Evolutionary conservation across 37 sponge, comb jelly and placozoan species (phyloP).

Genomic region (Chondrosia reniformis): DNA sequence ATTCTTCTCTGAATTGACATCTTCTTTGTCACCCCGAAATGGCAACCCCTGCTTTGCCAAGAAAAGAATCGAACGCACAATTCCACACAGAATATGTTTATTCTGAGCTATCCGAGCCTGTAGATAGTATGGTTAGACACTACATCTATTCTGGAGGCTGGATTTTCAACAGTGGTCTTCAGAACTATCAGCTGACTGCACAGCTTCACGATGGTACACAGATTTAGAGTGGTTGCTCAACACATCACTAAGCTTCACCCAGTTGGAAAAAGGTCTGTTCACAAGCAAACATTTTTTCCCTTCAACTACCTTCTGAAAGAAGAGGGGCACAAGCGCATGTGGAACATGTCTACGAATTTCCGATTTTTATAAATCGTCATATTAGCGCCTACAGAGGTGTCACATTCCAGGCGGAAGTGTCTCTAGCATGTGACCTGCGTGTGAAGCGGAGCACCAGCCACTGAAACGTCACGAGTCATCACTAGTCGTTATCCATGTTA

Average conservation of each 20-base stretch:
- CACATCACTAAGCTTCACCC: slow-evolving; percentile 48
- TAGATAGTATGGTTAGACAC: slow-evolving; percentile 19
- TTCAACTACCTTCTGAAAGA: background rate
- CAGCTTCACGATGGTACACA: slow-evolving; percentile 37
- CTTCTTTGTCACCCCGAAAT: slow-evolving; percentile 41
- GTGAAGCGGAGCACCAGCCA: too few species aligned
- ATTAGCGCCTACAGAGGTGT: too few species aligned
- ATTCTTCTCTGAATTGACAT: slow-evolving; percentile 12
- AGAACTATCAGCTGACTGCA: slow-evolving; percentile 46
- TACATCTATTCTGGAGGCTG: slow-evolving; percentile 42
- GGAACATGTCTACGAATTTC: too few species aligned
- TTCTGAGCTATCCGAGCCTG: slow-evolving; percentile 42
- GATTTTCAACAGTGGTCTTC: slow-evolving; percentile 48
- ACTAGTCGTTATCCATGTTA: too few species aligned
- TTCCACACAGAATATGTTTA: slow-evolving; percentile 42
- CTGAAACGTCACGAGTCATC: too few species aligned
- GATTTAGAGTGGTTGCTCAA: slow-evolving; percentile 36
- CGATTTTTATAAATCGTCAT: too few species aligned
- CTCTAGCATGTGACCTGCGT: too few species aligned
- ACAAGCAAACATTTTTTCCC: slow-evolving; percentile 53
- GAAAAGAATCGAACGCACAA: slow-evolving; percentile 48
- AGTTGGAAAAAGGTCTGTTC: slow-evolving; percentile 55
- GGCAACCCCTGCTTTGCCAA: slow-evolving; percentile 51
- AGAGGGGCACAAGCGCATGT: background rate
- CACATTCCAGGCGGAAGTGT: too few species aligned